These are phyloP conservation scores for Bombus turneri DNA, from an alignment of 1,140 invertebrate genomes.

Conservation along the genomic window DNA sequence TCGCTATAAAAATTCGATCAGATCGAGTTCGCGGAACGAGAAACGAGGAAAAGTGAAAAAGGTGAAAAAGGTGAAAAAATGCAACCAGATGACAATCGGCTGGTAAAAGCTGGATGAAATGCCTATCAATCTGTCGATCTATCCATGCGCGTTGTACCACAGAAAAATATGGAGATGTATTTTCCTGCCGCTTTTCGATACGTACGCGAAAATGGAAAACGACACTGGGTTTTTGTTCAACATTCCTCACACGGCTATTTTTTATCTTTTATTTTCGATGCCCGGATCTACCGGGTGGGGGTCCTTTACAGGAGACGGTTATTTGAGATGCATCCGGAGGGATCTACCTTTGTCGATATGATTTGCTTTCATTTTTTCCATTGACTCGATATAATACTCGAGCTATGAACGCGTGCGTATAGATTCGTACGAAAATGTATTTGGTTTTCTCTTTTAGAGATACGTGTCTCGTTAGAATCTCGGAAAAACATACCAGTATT, in stretches of 20 bases:
- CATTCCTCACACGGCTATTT: constrained; percentile 23
- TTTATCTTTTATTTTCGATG: constrained; percentile 9
- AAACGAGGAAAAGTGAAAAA: not conserved
- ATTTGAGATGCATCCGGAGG: constrained; percentile 1
- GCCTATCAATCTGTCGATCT: constrained; percentile 61
- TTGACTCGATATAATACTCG: not conserved
- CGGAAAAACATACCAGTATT: not conserved
- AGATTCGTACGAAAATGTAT: not conserved
- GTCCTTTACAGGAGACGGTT: constrained; percentile 14
- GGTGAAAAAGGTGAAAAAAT: not conserved
- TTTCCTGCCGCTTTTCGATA: constrained; percentile 50
- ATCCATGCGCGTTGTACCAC: constrained; percentile 53
- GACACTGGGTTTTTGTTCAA: constrained; percentile 13
- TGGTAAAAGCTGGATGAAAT: constrained; percentile 59
- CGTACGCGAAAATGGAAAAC: constrained; percentile 59
- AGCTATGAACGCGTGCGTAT: not conserved
- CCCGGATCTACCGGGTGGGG: not conserved
- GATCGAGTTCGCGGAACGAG: not conserved
- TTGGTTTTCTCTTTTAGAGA: not conserved
- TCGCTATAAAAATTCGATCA: not conserved
- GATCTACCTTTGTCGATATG: not conserved
- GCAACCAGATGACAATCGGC: constrained; percentile 49
- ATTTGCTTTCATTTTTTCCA: not conserved
- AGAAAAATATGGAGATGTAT: constrained; percentile 63
- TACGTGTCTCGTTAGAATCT: not conserved